Evolutionary conservation across 2,888 invertebrate genomes (phyloP), one percentile per base, ranked within the genome.

Genomic region (Eulithis testata): DNA sequence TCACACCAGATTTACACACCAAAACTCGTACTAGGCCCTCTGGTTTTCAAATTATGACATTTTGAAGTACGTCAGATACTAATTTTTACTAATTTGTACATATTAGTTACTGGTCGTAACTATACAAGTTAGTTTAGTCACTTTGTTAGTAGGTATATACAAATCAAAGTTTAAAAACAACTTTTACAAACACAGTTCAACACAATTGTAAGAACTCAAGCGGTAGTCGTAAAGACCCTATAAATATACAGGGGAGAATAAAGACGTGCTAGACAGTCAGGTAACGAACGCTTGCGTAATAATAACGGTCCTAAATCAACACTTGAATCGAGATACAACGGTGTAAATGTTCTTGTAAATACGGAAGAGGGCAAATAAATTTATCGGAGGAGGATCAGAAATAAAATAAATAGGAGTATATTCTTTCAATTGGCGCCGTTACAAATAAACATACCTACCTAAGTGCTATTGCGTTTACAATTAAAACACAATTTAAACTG

Each of bases 271-370:
- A 71, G 65, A 61, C 65, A 65, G 65, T 14, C 59, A 69, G 66
- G 66, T 65, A 74, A 72, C 71, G 70, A 72, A 72, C 70, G 72
- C 58, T 65, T 60, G 63, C 68, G 70, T 72, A 74, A 75, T 77
- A 77, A 77, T 81, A 83, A 80, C 75, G 77, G 80, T 83, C 89
- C 89, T 89, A 88, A 88, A 83, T 80, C 78, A 89, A 89, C 86
- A 87, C 68, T 75, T 69, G 77, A 79, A 79, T 78, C 72, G 75
- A 74, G 69, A 70, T 69, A 70, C 69, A 72, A 71, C 73, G 69
- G 77, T 80, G 78, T 79, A 80, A 80, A 81, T 78, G 82, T 75
- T 81, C 82, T 75, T 78, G 85, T 83, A 85, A 87, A 86, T 83
- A 87, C 79, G 75, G 72, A 77, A 76, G 80, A 73, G 81, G 78